These are phyloP conservation scores for Sceloporus undulatus DNA, from an alignment of 2,113 vertebrate species.

Conservation along the genomic window DNA sequence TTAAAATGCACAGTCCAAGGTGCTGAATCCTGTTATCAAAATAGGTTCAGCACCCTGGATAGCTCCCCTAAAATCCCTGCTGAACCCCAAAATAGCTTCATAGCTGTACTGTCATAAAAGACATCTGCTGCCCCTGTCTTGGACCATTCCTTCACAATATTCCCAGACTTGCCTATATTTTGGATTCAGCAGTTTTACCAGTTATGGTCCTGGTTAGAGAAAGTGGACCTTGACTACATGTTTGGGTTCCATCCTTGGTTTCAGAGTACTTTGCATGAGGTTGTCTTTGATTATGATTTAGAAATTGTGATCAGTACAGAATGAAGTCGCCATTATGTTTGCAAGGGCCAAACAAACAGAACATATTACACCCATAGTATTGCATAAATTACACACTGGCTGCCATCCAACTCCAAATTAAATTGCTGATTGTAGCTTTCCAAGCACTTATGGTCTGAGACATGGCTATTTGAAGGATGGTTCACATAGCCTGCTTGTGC, in stretches of 20 bases:
- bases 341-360: background rate
- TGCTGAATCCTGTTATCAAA: too few species aligned
- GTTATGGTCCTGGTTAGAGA: background rate
- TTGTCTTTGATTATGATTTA: background rate
- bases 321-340: background rate
- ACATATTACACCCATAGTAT: background rate
- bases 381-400: background rate
- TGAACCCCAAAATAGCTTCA: too few species aligned
- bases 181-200: background rate
- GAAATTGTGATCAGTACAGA: background rate
- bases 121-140: background rate
- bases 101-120: too few species aligned
- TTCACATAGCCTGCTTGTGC: too few species aligned
- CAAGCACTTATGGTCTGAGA: too few species aligned
- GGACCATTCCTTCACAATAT: background rate
- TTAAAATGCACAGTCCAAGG: too few species aligned
- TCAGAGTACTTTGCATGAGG: background rate
- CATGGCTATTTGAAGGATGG: too few species aligned
- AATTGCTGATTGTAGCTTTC: too few species aligned
- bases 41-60: too few species aligned
- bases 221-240: background rate
- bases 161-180: background rate
- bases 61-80: too few species aligned
- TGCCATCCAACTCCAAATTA: background rate
- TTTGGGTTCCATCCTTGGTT: background rate